Base-by-base conservation (phyloP, 2,797 vertebrate species). In the Poeciliopsis turneri region DNA sequence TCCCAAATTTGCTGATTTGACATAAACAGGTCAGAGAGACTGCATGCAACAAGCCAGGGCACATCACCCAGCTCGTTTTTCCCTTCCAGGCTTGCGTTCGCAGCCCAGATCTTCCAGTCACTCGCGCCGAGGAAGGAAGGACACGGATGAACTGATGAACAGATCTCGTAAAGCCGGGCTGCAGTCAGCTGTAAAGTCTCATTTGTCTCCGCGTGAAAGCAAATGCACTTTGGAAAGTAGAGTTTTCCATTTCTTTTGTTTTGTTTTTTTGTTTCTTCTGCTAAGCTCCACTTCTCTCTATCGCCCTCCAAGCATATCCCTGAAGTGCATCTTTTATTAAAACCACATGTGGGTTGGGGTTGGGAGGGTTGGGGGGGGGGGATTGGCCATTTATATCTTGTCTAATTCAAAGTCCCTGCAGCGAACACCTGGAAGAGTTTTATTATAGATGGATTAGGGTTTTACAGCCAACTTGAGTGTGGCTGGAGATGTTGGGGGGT, bases 11-110 rank as follows among this genome's bases (percentile, higher is more conserved):
- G 88, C 86, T 86, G 93, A 95, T 94, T 93, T 94, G 92, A 94
- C 93, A 94, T 82, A 88, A 95, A 89, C 88, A 92, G 87, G 88
- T 82, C 6, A 78, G 84, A 86, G 87, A 90, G 75, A 82, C 90
- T 87, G 89, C 91, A 88, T 91, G 83, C 93, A 94, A 94, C 95
- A 93, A 92, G 95, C 91, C 92, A 73, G 92, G 91, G 93, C 96
- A 92, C 83, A 93, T 94, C 92, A 51, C 87, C 76, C 75, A 78
- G 85, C 76, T 82, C 33, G 0, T 30, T 77, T 87, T 77, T 76
- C 3, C 49, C 53, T 85, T 81, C 78, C 75, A 83, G 72, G 84
- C 79, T 83, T 59, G 0, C 1, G 28, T 81, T 73, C 72, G 30
- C 49, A 74, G 81, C 77, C 81, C 69, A 81, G 51, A 84, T 89